Evolutionary conservation across 2,113 vertebrate genomes (phyloP).

Genomic region (Osmerus eperlanus): DNA sequence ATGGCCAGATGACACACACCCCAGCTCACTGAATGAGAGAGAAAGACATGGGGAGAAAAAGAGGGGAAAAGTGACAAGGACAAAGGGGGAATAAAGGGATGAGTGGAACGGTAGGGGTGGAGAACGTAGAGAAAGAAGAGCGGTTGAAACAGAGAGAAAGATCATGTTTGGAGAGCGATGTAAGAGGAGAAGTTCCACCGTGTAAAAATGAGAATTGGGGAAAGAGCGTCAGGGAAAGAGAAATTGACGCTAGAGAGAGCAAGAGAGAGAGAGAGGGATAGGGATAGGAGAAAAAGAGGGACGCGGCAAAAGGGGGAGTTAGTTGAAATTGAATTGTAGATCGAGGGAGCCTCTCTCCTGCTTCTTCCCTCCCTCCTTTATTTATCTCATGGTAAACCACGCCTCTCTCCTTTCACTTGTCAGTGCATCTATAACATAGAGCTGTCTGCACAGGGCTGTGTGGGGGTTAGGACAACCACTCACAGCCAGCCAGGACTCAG

Average conservation of each 20-base stretch:
- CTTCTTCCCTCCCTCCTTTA: slow-evolving; percentile 70
- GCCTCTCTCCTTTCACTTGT: slow-evolving; percentile 74
- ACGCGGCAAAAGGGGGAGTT: slow-evolving; percentile 31
- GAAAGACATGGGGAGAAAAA: slow-evolving; percentile 18
- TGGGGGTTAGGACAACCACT: slow-evolving; percentile 53
- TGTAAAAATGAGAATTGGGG: not conserved
- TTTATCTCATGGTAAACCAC: slow-evolving; percentile 69
- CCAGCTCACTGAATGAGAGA: slow-evolving; percentile 48
- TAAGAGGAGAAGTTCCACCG: not conserved
- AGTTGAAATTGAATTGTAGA: slow-evolving; percentile 73
- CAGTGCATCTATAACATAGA: slow-evolving; percentile 72
- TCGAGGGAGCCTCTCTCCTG: slow-evolving; percentile 62
- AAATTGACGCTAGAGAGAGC: not conserved
- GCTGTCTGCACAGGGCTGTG: slow-evolving; percentile 66
- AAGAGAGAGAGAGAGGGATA: slow-evolving; percentile 9
- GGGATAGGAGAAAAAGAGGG: slow-evolving; percentile 18
- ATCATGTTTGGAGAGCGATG: slow-evolving; percentile 5
- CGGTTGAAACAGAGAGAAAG: slow-evolving; percentile 8
- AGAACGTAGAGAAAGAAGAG: not conserved
- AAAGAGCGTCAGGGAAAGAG: not conserved
- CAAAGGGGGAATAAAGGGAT: not conserved
- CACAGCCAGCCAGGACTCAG: slow-evolving; percentile 49
- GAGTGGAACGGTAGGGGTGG: slow-evolving; percentile 14
- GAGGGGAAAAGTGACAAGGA: slow-evolving; percentile 14
- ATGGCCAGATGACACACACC: slow-evolving; percentile 53